phyloP scores from a whole-genome alignment of 2,797 vertebrate species.

The Tolypeutes matacus region DNA sequence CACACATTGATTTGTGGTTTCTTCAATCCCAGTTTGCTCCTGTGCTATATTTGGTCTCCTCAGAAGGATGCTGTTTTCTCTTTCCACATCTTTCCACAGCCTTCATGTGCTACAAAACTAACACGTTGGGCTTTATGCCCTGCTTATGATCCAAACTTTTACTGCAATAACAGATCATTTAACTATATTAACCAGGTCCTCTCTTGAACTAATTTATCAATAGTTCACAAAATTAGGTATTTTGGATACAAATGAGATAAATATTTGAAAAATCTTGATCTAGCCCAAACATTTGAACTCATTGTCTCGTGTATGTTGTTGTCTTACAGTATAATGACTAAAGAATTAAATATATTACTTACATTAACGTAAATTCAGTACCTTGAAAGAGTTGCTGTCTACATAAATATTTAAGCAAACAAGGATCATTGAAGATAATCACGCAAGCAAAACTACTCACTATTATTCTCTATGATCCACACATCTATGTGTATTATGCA shows the following conservation, averaged over 20 bases:
- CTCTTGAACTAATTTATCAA: background rate
- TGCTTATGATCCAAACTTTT: background rate
- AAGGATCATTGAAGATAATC: background rate
- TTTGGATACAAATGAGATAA: constrained; percentile 14
- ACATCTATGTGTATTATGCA: background rate
- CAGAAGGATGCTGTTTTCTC: background rate
- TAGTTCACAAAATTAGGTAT: constrained; percentile 27
- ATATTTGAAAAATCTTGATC: background rate
- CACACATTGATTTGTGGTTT: constrained; percentile 20
- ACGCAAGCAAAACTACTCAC: background rate
- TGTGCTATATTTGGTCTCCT: background rate
- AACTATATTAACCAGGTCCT: background rate
- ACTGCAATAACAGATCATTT: background rate
- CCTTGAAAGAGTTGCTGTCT: background rate
- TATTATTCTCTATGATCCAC: background rate
- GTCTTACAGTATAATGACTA: background rate
- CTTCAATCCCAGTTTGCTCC: background rate
- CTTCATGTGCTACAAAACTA: background rate
- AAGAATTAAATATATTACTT: background rate
- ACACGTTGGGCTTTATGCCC: background rate
- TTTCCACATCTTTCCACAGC: background rate
- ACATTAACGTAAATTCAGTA: background rate
- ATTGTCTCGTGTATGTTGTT: background rate
- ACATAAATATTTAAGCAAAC: constrained; percentile 9
- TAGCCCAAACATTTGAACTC: background rate